Evolutionary conservation across 2,113 vertebrate genomes (phyloP).

Genomic region (Hyla sarda): DNA sequence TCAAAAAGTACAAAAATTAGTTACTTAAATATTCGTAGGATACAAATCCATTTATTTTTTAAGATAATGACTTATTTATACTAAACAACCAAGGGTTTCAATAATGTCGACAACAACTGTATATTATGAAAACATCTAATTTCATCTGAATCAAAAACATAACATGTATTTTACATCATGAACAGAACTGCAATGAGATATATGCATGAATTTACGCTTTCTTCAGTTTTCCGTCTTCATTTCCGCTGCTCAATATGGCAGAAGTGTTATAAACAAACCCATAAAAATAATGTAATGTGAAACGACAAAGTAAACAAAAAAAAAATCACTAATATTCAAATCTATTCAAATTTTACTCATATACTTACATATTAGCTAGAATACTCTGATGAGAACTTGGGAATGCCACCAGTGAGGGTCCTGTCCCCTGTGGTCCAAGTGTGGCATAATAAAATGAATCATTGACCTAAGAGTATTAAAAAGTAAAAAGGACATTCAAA

Average conservation of each 20-base stretch:
- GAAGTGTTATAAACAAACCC: neutral
- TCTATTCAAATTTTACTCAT: neutral
- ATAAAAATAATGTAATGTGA: neutral
- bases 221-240: neutral
- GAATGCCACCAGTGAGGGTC: constrained; percentile 68
- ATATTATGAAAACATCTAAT: neutral
- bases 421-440: constrained; percentile 65
- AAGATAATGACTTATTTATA: too few species aligned
- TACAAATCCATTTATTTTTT: too few species aligned
- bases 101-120: too few species aligned
- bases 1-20: too few species aligned
- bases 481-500: too few species aligned
- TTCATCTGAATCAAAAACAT: neutral
- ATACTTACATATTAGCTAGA: constrained; percentile 72
- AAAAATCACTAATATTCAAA: neutral
- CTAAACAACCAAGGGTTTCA: too few species aligned
- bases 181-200: too few species aligned
- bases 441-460: constrained; percentile 58
- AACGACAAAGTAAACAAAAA: neutral
- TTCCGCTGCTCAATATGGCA: neutral
- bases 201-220: neutral
- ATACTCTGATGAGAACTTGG: constrained; percentile 74
- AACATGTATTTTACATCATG: too few species aligned
- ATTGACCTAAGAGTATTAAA: constrained; percentile 65
- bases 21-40: too few species aligned